Evolutionary conservation across 1,140 invertebrate genomes (phyloP), one percentile per base, ranked within the genome.

Genomic region (Diuraphis noxia): DNA sequence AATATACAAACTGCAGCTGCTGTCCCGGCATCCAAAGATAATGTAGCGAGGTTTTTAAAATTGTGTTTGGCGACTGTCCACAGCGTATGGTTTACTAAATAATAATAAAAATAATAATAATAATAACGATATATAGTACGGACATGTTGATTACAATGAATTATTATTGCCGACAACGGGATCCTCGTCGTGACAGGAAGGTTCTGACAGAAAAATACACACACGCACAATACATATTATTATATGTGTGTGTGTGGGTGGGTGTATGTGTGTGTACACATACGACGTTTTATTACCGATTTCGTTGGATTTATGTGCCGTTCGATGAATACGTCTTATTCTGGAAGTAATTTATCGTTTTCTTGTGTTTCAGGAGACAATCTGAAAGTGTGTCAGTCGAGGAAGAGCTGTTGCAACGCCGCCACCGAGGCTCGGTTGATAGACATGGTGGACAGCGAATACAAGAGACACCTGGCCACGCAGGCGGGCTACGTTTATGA

Each of bases 401-500:
- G 52, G 43, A 79, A 92, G n/a, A 92, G 89, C 79, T 92, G 92
- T 89, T 92, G 92, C 77, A 85, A 92, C 5, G 77, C 88, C 10
- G 52, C 91, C 63, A 91, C 92, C 49, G 92, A 92, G 79, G 84
- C 87, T 63, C 93, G 94, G 36, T 93, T 96, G 52, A 94, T 94
- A 91, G 94, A 94, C 46, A 94, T 95, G 90, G 95, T 95, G 36
- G 94, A 94, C 92, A 94, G 94, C 63, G 95, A 96, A 92, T 95
- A 95, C 92, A 94, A 95, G 92, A 94, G 94, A 88, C 93, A 95
- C 92, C 94, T 96, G 89, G 94, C 95, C 91, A 95, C 95, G 92
- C 95, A 95, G 92, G 95, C 95, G n/a, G 94, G 94, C 92, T 95
- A 95, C 91, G 94, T 96, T 36, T 95, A 95, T 92, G 96, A 96